Evolutionary conservation across 2,113 vertebrate species (phyloP).

Genomic region (Sebastes schlegelii): DNA sequence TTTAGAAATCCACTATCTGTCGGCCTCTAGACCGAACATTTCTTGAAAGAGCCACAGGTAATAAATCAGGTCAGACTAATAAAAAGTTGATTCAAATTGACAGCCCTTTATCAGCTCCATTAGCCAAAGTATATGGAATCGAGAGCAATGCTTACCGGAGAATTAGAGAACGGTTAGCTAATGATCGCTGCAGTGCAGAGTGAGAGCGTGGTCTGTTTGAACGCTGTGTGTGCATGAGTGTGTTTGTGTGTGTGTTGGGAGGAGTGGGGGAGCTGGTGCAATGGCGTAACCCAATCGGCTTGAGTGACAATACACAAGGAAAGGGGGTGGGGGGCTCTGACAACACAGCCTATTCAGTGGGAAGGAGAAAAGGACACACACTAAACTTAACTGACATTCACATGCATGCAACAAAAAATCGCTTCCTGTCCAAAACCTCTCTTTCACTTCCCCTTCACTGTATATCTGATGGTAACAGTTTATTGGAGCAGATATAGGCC

Average conservation of each 20-base stretch:
- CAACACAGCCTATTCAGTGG: slow-evolving; percentile 75
- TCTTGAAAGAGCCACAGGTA: not conserved
- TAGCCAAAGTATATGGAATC: slow-evolving; percentile 15
- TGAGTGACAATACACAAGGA: slow-evolving; percentile 70
- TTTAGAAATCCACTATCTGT: too few species aligned
- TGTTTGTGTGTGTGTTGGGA: slow-evolving; percentile 47
- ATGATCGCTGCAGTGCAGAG: slow-evolving; percentile 49
- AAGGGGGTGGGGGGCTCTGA: slow-evolving; percentile 51
- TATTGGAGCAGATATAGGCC: slow-evolving; percentile 4
- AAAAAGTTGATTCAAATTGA: slow-evolving; percentile 20
- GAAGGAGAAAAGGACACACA: slow-evolving; percentile 58
- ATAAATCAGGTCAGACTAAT: slow-evolving; percentile 6
- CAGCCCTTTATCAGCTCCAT: slow-evolving; percentile 16
- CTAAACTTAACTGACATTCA: slow-evolving; percentile 54
- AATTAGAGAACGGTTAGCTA: slow-evolving; percentile 43
- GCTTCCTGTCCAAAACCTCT: slow-evolving; percentile 27
- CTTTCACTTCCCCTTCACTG: slow-evolving; percentile 61
- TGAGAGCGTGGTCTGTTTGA: slow-evolving; percentile 45
- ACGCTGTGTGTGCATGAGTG: slow-evolving; percentile 13
- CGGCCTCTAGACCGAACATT: too few species aligned
- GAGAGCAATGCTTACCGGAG: slow-evolving; percentile 58
- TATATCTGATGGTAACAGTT: slow-evolving; percentile 17
- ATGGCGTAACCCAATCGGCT: slow-evolving; percentile 72
- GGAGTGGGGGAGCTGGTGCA: slow-evolving; percentile 59
- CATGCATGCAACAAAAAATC: slow-evolving; percentile 28